phyloP scores from a whole-genome alignment of 2,888 invertebrate species.

The Heliconius cydno region DNA sequence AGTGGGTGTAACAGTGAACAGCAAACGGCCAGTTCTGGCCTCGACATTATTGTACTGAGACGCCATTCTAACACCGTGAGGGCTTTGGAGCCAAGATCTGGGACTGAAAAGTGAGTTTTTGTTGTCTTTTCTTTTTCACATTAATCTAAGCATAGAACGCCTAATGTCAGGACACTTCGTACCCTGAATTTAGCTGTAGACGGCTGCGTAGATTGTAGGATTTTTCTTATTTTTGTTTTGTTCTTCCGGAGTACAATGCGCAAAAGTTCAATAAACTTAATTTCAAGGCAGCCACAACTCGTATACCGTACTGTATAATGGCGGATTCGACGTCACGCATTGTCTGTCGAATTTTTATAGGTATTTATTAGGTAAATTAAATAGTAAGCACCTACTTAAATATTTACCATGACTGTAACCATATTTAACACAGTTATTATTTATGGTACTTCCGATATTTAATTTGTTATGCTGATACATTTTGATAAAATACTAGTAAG shows the following conservation, averaged over 20 bases:
- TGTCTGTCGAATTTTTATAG: background rate
- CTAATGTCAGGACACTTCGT: background rate
- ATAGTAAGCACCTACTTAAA: background rate
- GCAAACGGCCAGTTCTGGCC: conserved; percentile 69
- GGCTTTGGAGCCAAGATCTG: conserved; percentile 93
- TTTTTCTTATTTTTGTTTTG: too few species aligned
- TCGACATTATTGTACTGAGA: conserved; percentile 88
- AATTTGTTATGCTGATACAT: conserved; percentile 5
- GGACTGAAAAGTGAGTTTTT: conserved; percentile 88
- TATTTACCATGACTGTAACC: background rate
- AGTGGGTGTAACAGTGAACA: conserved; percentile 89
- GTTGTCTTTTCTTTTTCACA: background rate
- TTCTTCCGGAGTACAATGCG: too few species aligned
- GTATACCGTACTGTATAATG: too few species aligned
- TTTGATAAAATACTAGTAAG: background rate
- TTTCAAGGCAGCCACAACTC: too few species aligned
- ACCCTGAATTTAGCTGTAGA: too few species aligned
- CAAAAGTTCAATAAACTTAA: too few species aligned
- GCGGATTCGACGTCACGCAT: background rate
- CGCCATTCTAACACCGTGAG: conserved; percentile 94
- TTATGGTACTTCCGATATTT: background rate
- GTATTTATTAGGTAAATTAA: too few species aligned
- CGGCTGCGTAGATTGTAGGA: too few species aligned
- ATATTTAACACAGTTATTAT: background rate
- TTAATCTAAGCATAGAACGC: background rate